A percentile compares a stretch with the other conserved stretches of the same genome.
These are phyloP conservation scores for Amorpha juglandis DNA, from an alignment of 2,888 invertebrate genomes.

Conservation along the genomic window DNA sequence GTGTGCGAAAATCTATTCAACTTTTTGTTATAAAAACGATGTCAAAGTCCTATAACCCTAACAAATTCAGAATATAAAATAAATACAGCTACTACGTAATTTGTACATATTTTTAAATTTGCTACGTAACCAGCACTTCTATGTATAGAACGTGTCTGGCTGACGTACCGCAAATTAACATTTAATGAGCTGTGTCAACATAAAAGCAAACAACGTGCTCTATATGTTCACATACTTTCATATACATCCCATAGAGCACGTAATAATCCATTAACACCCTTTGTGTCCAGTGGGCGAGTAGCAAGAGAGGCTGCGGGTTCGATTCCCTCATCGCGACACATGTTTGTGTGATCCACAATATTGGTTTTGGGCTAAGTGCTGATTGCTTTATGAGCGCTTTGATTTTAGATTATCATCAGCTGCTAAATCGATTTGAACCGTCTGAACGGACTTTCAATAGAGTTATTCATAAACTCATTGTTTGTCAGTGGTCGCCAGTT, in stretches of 20 bases:
- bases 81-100: neutral
- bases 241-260: neutral
- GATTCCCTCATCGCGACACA: no score
- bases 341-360: no score
- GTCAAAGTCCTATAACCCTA: constrained; percentile 11
- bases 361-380: neutral
- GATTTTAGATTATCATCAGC: no score
- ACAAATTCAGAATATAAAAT: neutral
- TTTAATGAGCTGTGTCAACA: constrained; percentile 33
- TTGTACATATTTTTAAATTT: no score
- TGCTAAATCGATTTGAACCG: no score
- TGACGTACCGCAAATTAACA: constrained; percentile 30
- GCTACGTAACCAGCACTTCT: neutral
- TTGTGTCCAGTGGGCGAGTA: neutral
- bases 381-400: no score
- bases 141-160: constrained; percentile 10
- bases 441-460: no score
- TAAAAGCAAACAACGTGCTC: constrained; percentile 17
- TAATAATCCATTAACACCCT: neutral
- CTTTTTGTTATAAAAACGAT: neutral
- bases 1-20: neutral
- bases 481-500: no score
- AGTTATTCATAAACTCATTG: no score
- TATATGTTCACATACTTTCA: constrained; percentile 28
- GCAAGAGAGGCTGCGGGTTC: no score